A percentile compares a stretch with the other conserved stretches of the same genome.
phyloP scores from a whole-genome alignment of 2,888 invertebrate genomes.

The Spilosoma lubricipeda region DNA sequence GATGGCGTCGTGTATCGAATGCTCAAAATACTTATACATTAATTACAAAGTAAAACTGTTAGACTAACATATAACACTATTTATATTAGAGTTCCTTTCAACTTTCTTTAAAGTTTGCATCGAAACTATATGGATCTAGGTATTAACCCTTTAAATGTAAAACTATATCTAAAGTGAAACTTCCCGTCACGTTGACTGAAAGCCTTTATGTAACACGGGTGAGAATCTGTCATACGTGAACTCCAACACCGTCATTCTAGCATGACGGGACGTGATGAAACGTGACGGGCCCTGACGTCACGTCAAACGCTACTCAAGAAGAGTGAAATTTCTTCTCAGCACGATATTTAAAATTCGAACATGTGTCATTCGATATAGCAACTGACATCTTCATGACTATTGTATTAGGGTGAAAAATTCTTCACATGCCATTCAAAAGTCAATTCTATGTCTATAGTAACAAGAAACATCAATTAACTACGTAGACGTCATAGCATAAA shows the following conservation, averaged over 20 bases:
- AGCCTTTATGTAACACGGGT: constrained; percentile 27
- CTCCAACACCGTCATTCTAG: constrained; percentile 11
- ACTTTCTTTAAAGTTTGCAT: neutral
- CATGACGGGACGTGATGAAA: constrained; percentile 22
- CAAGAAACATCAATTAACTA: constrained; percentile 24
- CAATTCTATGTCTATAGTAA: constrained; percentile 17
- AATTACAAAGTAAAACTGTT: too few relatives aligned
- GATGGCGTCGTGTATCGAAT: too few relatives aligned
- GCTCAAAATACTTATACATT: too few relatives aligned
- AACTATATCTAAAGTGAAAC: constrained; percentile 7
- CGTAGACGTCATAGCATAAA: constrained; percentile 61
- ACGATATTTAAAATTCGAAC: constrained; percentile 77
- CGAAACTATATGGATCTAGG: neutral
- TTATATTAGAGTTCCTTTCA: neutral
- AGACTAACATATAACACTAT: too few relatives aligned
- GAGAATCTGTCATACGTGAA: constrained; percentile 33
- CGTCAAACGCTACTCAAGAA: constrained; percentile 75
- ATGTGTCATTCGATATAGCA: constrained; percentile 79
- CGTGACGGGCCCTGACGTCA: constrained; percentile 45
- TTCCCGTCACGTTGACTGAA: constrained; percentile 23
- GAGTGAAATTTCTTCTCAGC: constrained; percentile 81
- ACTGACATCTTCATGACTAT: constrained; percentile 81
- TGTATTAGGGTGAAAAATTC: constrained; percentile 47
- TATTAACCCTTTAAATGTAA: neutral
- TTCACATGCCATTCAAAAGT: constrained; percentile 34